Evolutionary conservation across 2,113 vertebrate species (phyloP).

Genomic region (Madoqua kirkii): DNA sequence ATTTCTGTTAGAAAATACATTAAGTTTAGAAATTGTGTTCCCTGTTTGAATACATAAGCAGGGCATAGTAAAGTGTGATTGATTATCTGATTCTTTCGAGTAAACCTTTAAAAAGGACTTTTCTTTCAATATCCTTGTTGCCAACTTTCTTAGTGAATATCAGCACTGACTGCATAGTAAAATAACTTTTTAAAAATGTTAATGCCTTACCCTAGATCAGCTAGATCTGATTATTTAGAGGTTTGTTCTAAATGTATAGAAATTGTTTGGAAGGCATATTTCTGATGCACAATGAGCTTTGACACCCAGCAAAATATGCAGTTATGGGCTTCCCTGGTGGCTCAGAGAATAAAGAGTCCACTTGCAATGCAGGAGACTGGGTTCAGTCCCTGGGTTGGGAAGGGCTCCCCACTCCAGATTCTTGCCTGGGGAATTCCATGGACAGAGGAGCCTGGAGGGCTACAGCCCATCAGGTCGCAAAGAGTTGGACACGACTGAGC

Average conservation of each 20-base stretch:
- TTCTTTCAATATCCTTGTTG: neutral
- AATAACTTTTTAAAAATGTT: neutral
- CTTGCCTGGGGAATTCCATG: neutral
- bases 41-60: constrained; percentile 50
- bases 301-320: neutral
- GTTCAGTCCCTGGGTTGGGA: neutral
- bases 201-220: neutral
- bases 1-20: constrained; percentile 47
- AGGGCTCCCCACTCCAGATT: neutral
- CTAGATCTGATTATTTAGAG: neutral
- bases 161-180: neutral
- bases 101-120: neutral
- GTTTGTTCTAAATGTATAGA: neutral
- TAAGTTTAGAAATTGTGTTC: constrained; percentile 38
- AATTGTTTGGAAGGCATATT: neutral
- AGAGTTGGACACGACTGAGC: neutral
- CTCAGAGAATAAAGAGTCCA: neutral
- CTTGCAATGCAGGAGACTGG: neutral
- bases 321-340: neutral
- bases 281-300: neutral
- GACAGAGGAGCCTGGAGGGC: neutral
- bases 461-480: neutral
- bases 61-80: constrained; percentile 41
- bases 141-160: neutral
- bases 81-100: constrained; percentile 35